phyloP scores from a whole-genome alignment of 2,797 vertebrate species.

The Arvicola amphibius region DNA sequence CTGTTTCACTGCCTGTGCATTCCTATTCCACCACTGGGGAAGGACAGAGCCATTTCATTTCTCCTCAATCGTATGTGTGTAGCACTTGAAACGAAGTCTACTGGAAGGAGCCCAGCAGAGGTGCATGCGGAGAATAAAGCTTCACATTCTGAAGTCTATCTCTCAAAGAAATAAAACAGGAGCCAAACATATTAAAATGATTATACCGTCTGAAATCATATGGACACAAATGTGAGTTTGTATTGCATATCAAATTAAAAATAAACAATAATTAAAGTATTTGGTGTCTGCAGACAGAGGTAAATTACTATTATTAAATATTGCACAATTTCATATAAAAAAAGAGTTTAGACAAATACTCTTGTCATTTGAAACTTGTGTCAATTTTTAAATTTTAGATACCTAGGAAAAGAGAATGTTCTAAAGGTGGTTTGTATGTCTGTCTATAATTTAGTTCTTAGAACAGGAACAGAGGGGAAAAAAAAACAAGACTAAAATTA shows the following conservation, averaged over 20 bases:
- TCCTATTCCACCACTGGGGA: not conserved
- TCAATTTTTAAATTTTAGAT: not conserved
- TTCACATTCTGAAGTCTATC: slow-evolving; percentile 56
- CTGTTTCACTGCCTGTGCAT: not conserved
- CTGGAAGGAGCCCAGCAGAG: not conserved
- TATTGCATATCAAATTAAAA: slow-evolving; percentile 66
- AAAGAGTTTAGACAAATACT: not conserved
- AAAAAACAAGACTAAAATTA: not conserved
- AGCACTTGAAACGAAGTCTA: not conserved
- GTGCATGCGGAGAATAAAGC: not conserved
- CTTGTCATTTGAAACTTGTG: not conserved
- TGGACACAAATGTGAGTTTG: slow-evolving; percentile 52
- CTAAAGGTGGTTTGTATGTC: not conserved
- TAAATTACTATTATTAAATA: slow-evolving; percentile 57
- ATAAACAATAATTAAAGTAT: slow-evolving; percentile 55
- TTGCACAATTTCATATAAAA: not conserved
- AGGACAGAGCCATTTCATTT: not conserved
- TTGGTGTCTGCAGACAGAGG: slow-evolving; percentile 35
- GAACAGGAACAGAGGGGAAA: not conserved
- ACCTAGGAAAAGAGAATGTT: not conserved
- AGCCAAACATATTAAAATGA: slow-evolving; percentile 64
- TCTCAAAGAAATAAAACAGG: slow-evolving; percentile 48
- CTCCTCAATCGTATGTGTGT: not conserved
- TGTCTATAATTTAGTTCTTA: slow-evolving; percentile 40
- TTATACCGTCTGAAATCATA: slow-evolving; percentile 69